A percentile compares a stretch with the other conserved stretches of the same genome.
These are phyloP conservation scores for Sebastiscus tertius DNA, from an alignment of 2,797 vertebrate species.

Conservation along the genomic window DNA sequence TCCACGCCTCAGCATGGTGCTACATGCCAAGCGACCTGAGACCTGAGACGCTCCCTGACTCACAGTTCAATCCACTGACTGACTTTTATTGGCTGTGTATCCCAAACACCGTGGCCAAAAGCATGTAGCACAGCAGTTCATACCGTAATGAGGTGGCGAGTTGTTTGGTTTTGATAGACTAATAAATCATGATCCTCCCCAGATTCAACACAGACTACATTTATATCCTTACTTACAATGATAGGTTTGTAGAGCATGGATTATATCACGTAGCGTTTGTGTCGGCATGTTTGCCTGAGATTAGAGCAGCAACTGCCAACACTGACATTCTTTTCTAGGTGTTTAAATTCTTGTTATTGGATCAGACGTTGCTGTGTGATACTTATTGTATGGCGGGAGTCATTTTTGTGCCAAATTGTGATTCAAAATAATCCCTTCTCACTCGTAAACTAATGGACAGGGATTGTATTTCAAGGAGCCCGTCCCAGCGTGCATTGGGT, in stretches of 20 bases:
- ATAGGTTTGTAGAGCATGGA: conserved; percentile 2
- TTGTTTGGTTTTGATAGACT: conserved; percentile 24
- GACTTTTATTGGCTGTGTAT: conserved; percentile 66
- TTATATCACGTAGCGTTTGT: not conserved
- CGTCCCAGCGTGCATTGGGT: conserved; percentile 37
- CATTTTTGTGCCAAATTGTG: not conserved
- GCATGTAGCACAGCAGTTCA: conserved; percentile 11
- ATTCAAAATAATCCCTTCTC: not conserved
- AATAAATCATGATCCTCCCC: conserved; percentile 18
- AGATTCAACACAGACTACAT: not conserved
- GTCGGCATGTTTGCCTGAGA: conserved; percentile 23
- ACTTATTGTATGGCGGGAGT: not conserved
- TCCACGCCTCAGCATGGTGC: conserved; percentile 62
- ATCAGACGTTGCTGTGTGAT: not conserved
- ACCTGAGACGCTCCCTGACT: conserved; percentile 66
- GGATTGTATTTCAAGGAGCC: conserved; percentile 34
- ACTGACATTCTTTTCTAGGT: conserved; percentile 19
- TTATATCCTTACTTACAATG: conserved; percentile 21
- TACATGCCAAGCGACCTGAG: conserved; percentile 67
- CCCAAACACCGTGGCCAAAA: conserved; percentile 30
- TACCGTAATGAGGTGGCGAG: conserved; percentile 14
- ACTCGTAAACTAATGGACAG: not conserved
- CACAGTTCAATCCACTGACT: conserved; percentile 49
- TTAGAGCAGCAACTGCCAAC: conserved; percentile 29
- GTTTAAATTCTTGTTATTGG: conserved; percentile 7